Evolutionary conservation across 1,140 invertebrate genomes (phyloP), one percentile per base, ranked within the genome.

Genomic region (Aphidius gifuensis): DNA sequence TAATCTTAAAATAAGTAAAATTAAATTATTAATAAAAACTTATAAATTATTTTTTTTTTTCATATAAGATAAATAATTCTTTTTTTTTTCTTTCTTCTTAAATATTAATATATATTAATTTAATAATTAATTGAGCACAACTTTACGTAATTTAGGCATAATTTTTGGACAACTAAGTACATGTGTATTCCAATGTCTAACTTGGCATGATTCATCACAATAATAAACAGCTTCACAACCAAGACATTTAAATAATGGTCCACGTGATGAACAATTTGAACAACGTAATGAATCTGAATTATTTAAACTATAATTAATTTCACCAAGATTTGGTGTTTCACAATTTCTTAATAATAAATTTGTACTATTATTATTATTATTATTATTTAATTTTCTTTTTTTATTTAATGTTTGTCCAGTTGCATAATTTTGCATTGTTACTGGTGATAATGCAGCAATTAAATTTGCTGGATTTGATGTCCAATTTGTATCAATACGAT

Each of bases 71-170:
- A 16, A 16, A 16, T 16, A 16, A 16, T 16, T 16, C 16, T 16
- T 16, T 2, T 7, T 8, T 8, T 8, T 8, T 44, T 44, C 1
- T 44, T 11, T 3, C 4, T 44, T 11, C 43, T 8, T 44, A 11
- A 44, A 7, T 9, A 44, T 44, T 9, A 44, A 44, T 44, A 44
- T 6, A 44, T 6, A 54, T 38, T 50, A n/a, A 4, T 51, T 21
- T 60, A 11, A n/a, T 6, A 54, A 46, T 45, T 56, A 61, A 48
- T 64, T 62, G 64, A 59, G 75, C 11, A 48, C 61, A 44, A 80
- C 68, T 67, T 79, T 79, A 38, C 78, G 77, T 4, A 79, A 64
- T 45, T 72, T 75, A 32, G 77, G 78, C 76, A 80, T 79, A 50
- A 72, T 77, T 56, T 78, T 79, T 0, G 74, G 74, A 59, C 77